phyloP scores from a whole-genome alignment of 2,888 invertebrate species.

The Caenorhabditis wallacei region DNA sequence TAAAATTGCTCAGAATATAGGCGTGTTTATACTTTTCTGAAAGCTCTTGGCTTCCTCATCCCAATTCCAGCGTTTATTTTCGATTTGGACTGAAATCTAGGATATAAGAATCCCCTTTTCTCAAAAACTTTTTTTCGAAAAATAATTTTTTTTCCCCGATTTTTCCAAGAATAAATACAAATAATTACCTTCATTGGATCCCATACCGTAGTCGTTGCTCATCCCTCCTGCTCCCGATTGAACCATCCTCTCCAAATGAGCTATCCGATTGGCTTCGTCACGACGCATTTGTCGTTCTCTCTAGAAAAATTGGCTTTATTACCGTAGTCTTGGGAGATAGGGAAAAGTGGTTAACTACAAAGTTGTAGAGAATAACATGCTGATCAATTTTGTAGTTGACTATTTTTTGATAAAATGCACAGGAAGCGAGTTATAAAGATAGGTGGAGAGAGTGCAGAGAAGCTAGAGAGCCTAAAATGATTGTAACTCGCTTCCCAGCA shows the following conservation, averaged over 20 bases:
- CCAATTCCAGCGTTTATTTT: no score
- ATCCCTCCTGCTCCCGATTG: conserved; percentile 45
- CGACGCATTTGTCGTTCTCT: conserved; percentile 72
- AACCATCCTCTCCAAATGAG: conserved; percentile 69
- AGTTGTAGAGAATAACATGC: background rate
- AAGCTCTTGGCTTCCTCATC: no score
- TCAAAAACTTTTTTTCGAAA: no score
- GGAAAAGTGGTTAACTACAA: background rate
- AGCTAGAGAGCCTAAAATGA: no score
- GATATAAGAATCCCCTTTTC: no score
- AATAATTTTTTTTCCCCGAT: background rate
- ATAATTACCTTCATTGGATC: conserved; percentile 59
- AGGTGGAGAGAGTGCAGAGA: no score
- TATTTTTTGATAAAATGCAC: background rate
- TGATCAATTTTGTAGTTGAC: conserved; percentile 3
- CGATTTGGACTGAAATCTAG: no score
- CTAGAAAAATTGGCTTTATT: conserved; percentile 29
- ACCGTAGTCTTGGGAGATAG: background rate
- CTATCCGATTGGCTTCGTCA: conserved; percentile 71
- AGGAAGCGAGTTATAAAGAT: no score
- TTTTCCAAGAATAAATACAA: background rate
- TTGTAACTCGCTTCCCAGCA: background rate
- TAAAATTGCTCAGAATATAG: no score
- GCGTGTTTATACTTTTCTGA: no score
- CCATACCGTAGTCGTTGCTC: conserved; percentile 38